Evolutionary conservation across 30 jellyfish, hydroid and myxozoan genomes (phyloP).

Genomic region (Morbakka virulenta): DNA sequence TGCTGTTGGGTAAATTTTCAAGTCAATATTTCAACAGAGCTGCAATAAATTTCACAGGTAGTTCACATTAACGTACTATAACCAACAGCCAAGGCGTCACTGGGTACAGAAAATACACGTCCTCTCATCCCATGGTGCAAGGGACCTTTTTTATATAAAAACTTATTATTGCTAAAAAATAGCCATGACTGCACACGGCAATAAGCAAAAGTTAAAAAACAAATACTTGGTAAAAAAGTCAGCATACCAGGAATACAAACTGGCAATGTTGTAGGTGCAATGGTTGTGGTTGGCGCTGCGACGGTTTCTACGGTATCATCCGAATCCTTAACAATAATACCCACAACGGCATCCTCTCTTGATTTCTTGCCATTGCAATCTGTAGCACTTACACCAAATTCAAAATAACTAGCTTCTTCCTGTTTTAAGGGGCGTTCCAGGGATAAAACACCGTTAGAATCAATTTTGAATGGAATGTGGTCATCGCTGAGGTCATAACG

Average conservation of each 20-base stretch:
- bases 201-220: no score
- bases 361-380: slow-evolving; percentile 50
- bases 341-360: slow-evolving; percentile 60
- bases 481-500: slow-evolving; percentile 39
- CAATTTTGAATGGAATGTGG: slow-evolving; percentile 45
- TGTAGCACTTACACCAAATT: slow-evolving; percentile 52
- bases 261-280: background rate
- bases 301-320: background rate
- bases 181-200: no score
- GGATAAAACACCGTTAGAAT: slow-evolving; percentile 40
- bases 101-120: no score
- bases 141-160: no score
- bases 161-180: no score
- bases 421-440: slow-evolving; percentile 23
- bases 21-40: no score
- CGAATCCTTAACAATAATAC: slow-evolving; percentile 24
- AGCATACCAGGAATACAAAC: slow-evolving; percentile 43
- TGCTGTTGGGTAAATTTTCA: no score
- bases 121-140: no score
- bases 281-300: background rate
- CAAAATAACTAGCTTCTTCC: slow-evolving; percentile 1
- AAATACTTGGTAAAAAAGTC: no score
- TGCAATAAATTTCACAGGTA: no score
- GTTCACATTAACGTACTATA: no score
- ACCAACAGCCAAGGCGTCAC: no score